phyloP scores from a whole-genome alignment of 2,888 invertebrate species.

The Campoplex capitator region DNA sequence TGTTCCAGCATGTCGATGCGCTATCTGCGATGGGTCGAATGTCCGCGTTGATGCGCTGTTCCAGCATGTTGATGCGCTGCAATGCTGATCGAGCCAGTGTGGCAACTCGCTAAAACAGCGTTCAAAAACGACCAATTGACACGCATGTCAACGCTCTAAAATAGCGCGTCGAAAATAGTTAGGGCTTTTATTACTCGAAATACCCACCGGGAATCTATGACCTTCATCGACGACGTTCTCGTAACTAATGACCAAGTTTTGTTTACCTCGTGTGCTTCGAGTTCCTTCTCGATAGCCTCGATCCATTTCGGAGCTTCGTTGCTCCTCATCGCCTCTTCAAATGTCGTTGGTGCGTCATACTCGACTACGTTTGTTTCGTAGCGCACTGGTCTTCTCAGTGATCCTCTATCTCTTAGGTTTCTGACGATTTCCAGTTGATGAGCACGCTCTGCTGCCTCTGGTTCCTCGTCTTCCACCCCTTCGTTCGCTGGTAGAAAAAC shows the following conservation, averaged over 20 bases:
- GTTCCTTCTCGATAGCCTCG: slow-evolving; percentile 34
- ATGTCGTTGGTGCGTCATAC: neutral
- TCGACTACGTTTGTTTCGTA: slow-evolving; percentile 44
- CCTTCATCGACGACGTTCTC: neutral
- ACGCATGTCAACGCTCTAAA: no score
- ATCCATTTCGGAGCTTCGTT: slow-evolving; percentile 21
- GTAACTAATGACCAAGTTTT: slow-evolving; percentile 31
- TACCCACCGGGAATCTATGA: slow-evolving; percentile 33
- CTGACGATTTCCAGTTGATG: neutral
- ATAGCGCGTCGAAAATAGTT: no score
- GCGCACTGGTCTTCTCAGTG: neutral
- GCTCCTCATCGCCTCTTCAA: slow-evolving; percentile 36
- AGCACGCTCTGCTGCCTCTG: neutral
- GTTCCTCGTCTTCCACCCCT: neutral
- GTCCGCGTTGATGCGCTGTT: no score
- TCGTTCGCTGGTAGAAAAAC: neutral
- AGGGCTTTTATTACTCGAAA: slow-evolving; percentile 8
- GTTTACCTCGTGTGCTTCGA: slow-evolving; percentile 40
- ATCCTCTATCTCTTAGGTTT: slow-evolving; percentile 14
- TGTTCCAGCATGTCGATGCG: no score
- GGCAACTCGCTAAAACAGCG: no score
- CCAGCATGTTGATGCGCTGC: no score
- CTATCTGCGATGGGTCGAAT: no score
- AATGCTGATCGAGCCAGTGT: no score
- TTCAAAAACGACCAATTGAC: no score